phyloP scores from a whole-genome alignment of 1,140 invertebrate species.

The Amphibalanus amphitrite region DNA sequence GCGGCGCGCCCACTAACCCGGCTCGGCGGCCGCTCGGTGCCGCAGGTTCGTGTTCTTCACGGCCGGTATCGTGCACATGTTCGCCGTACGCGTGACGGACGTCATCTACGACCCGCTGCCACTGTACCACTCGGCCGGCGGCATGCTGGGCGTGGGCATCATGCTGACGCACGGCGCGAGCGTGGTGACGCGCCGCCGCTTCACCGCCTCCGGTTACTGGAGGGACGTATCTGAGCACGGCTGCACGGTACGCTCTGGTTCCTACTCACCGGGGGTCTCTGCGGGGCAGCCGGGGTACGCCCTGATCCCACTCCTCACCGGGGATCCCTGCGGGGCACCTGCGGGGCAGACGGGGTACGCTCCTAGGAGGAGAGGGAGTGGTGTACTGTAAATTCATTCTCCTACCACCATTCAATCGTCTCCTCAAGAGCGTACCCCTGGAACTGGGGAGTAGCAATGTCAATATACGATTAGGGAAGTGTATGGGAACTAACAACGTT shows the following conservation, averaged over 20 bases:
- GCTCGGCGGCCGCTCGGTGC: neutral
- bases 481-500: too few species aligned
- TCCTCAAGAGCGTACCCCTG: too few species aligned
- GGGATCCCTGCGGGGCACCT: too few species aligned
- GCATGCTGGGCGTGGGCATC: slow-evolving; percentile 65
- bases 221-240: slow-evolving; percentile 84
- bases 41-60: slow-evolving; percentile 4
- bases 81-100: slow-evolving; percentile 40
- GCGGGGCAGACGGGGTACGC: too few species aligned
- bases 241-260: slow-evolving; percentile 70
- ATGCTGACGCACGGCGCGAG: slow-evolving; percentile 66
- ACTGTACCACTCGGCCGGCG: slow-evolving; percentile 87
- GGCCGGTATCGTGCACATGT: slow-evolving; percentile 24
- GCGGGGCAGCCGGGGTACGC: too few species aligned
- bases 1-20: neutral
- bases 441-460: too few species aligned
- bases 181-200: slow-evolving; percentile 75
- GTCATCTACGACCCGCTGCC: slow-evolving; percentile 76
- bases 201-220: slow-evolving; percentile 91
- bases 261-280: too few species aligned
- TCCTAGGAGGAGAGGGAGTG: too few species aligned
- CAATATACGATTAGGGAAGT: too few species aligned
- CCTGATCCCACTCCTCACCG: too few species aligned
- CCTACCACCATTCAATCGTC: too few species aligned
- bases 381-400: too few species aligned